phyloP scores from a whole-genome alignment of 2,113 vertebrate species.

The Camelus bactrianus region DNA sequence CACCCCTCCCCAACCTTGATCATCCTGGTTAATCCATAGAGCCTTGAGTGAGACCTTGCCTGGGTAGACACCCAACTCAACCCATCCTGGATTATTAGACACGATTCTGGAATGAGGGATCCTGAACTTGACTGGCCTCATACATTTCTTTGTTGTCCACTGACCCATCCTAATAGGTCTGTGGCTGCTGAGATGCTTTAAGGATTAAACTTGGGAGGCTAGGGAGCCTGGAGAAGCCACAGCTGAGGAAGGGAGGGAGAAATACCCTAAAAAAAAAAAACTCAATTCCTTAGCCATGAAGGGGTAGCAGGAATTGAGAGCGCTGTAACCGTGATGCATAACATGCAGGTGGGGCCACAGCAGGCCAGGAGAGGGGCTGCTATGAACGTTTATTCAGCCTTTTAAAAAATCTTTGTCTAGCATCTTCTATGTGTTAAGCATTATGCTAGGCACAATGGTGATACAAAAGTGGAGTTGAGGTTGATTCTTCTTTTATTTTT shows the following conservation, averaged over 20 bases:
- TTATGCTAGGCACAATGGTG: background rate
- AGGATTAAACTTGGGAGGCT: too few species aligned
- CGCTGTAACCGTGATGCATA: fast-evolving
- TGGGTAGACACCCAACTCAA: background rate
- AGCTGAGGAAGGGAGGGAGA: background rate
- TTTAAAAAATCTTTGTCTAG: background rate
- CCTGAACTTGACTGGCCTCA: background rate
- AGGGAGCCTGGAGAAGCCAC: background rate
- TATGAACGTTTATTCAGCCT: background rate
- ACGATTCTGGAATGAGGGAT: background rate
- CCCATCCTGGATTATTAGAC: background rate
- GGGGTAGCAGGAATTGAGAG: background rate
- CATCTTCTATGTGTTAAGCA: background rate
- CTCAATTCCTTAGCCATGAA: background rate
- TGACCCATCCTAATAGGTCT: background rate
- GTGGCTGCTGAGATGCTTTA: background rate
- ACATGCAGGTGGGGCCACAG: fast-evolving
- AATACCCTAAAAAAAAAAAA: too few species aligned
- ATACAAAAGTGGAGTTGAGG: background rate
- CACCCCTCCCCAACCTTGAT: too few species aligned
- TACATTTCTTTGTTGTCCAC: background rate
- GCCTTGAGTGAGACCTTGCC: background rate
- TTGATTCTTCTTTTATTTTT: background rate
- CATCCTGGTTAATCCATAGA: background rate
- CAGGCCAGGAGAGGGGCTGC: fast-evolving